Evolutionary conservation across 23 tunicate species (phyloP), one percentile per base, ranked within the genome.

Genomic region (Trididemnum clinides): DNA sequence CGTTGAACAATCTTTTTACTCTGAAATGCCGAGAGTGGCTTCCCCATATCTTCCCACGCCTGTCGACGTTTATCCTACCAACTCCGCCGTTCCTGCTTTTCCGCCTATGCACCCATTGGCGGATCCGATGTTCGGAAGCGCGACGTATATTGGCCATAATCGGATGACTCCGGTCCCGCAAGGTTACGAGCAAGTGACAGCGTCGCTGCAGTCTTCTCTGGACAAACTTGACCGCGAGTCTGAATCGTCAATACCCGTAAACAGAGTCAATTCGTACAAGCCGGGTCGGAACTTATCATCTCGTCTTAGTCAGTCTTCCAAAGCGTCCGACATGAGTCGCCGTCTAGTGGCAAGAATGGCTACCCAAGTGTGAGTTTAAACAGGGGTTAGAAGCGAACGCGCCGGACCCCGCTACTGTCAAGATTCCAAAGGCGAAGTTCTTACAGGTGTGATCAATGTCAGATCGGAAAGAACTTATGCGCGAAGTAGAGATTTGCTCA

Each of bases 261-360:
- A 85, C 32, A 38, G 33, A 25, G 28, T 71, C 54, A 63, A 25
- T 33, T 72, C 72, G 50, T 78, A 86, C 5, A 73, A 86, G 77
- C 34, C 78, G 2, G 78, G 89, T 37, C 83, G 78, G 15, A 82
- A 64, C 69, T 22, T 82, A 6, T 62, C 70, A 25, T 91, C 96
- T 28, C 65, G 90, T 20, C 33, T 86, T 64, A 91, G 96, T 64
- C 91, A 86, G 51, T 85, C 96, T 31, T 91, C 96, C 30, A 73
- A 86, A 64, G 82, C 90, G 33, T 91, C 96, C 5, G 96, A 91
- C 20, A 38, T 82, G 44, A 29, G 62, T 1, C 81, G 87, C 0
- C 86, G 82, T 50, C 73, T 90, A 30, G 65, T 79, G 64, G 96
- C 96, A 28, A 84, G 96, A 59, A 91, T 91, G 96, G 96, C 96